Evolutionary conservation across 1,140 invertebrate species (phyloP), one percentile per base, ranked within the genome.

Genomic region (Piezodorus guildinii): DNA sequence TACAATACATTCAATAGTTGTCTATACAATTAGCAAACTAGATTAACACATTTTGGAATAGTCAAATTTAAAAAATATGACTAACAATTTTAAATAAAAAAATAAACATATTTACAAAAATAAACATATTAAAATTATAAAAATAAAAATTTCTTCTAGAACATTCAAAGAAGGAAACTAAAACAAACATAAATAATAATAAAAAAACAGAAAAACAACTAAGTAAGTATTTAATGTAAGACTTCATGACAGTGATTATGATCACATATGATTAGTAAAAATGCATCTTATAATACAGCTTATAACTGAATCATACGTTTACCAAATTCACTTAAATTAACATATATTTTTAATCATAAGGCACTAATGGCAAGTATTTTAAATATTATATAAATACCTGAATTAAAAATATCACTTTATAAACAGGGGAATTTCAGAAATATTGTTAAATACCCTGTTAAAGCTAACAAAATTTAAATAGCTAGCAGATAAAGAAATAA

Each of bases 361-460:
- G 52, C 52, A 56, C 52, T 56, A 56, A 56, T 56, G 52, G 52
- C 23, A 56, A 16, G 15, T 56, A 25, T 56, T 56, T 56, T 23
- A 56, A 56, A 56, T 23, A 56, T 56, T 56, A 56, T 56, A 23
- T 56, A 56, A 56, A 56, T 23, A 56, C 46, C 46, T 49, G 21
- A 49, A 56, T 56, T 21, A 56, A 56, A 56, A 56, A 56, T 56
- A 56, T 56, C 52, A 56, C 52, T 25, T 25, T 56, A 10, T 19
- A 25, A 56, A 21, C 52, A 56, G 52, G 52, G 23, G 5, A 56
- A 56, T 23, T 56, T 56, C 23, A 23, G 23, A 15, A 56, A 56
- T 10, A 19, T 56, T 21, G 6, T 25, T 16, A 25, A 56, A 56
- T 56, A 56, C 52, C 52, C 52, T 56, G 52, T 56, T 56, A 56